phyloP scores from a whole-genome alignment of 2,113 vertebrate genomes.

The Corapipo altera region DNA sequence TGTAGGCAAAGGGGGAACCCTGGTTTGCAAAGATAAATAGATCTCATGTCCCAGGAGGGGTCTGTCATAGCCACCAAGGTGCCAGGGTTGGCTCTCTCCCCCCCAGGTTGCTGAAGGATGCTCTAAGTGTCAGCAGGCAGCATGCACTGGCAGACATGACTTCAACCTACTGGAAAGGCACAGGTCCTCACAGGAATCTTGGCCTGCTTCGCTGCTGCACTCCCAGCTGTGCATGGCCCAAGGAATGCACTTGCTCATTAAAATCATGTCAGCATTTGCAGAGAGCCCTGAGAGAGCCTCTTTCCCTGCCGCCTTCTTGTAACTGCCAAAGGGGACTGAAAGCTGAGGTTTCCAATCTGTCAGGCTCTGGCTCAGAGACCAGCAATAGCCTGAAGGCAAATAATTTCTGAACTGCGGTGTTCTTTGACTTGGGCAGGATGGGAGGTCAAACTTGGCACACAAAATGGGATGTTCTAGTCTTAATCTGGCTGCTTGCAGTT shows the following conservation, averaged over 20 bases:
- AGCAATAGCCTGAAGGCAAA: neutral
- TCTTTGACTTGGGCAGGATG: neutral
- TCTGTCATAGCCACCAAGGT: neutral
- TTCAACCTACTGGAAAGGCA: neutral
- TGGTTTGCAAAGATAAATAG: neutral
- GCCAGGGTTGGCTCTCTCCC: neutral
- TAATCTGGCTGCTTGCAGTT: neutral
- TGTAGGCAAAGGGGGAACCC: neutral
- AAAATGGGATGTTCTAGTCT: neutral
- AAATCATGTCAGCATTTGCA: neutral
- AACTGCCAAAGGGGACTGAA: neutral
- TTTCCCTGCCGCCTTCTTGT: neutral
- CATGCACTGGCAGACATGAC: neutral
- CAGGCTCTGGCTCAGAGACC: neutral
- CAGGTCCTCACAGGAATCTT: neutral
- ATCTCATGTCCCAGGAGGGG: neutral
- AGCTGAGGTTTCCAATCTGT: neutral
- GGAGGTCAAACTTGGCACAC: neutral
- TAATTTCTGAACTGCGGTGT: neutral
- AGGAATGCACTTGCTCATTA: constrained; percentile 33
- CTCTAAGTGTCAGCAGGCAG: neutral
- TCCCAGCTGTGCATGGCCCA: neutral
- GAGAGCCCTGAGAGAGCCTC: neutral
- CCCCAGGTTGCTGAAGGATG: neutral
- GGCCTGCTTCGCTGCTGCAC: neutral